phyloP scores from a whole-genome alignment of 2,888 invertebrate species.

The Ormyrus labotus region DNA sequence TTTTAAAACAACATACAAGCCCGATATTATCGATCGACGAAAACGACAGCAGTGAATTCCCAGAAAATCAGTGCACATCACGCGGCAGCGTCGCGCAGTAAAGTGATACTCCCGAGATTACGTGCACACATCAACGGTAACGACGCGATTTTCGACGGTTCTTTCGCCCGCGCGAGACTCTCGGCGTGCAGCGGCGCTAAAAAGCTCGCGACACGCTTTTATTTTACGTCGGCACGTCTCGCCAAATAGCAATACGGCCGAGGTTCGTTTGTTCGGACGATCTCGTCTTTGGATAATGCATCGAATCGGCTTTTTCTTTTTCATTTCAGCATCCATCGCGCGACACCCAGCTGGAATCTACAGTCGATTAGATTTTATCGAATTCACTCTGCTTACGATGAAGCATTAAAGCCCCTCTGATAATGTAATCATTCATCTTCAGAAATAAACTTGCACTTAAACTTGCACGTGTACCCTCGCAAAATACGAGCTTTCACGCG shows the following conservation, averaged over 20 bases:
- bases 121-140: neutral
- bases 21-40: too few relatives aligned
- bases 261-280: slow-evolving; percentile 1
- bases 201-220: slow-evolving; percentile 10
- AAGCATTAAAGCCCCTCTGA: too few relatives aligned
- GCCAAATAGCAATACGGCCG: slow-evolving; percentile 12
- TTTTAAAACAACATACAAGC: too few relatives aligned
- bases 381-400: too few relatives aligned
- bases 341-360: neutral
- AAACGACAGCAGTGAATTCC: too few relatives aligned
- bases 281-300: slow-evolving; percentile 25
- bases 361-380: too few relatives aligned
- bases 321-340: neutral
- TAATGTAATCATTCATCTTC: too few relatives aligned
- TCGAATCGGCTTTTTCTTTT: slow-evolving; percentile 6
- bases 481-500: too few relatives aligned
- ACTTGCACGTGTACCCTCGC: too few relatives aligned
- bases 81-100: too few relatives aligned
- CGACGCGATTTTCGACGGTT: slow-evolving; percentile 11
- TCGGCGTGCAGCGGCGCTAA: neutral
- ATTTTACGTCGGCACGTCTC: slow-evolving; percentile 10
- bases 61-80: too few relatives aligned
- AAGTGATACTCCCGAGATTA: neutral
- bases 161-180: neutral
- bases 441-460: too few relatives aligned